Conservation (phyloP, 2,797 vertebrate genomes). For the Cirrhinus mrigala region DNA sequence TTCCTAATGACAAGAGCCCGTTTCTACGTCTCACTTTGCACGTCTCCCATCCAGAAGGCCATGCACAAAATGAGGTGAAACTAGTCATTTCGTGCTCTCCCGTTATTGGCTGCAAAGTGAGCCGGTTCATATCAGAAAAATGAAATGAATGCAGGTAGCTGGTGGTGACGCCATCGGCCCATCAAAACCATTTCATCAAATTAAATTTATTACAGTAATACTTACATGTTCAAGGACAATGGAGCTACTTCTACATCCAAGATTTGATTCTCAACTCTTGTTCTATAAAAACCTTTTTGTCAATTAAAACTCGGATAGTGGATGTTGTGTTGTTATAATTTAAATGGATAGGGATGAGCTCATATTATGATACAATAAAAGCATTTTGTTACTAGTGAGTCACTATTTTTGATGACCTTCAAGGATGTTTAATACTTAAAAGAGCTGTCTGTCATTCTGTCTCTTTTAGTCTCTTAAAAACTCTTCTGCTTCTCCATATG, state of each 20-base stretch:
- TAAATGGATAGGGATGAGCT: constrained; percentile 13
- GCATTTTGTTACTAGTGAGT: background rate
- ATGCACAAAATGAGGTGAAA: constrained; percentile 37
- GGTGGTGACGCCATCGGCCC: constrained; percentile 1
- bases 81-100: background rate
- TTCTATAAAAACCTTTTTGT: background rate
- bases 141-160: background rate
- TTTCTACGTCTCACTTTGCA: constrained; percentile 55
- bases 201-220: background rate
- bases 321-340: background rate
- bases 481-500: background rate
- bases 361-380: background rate
- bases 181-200: constrained; percentile 22
- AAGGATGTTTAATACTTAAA: background rate
- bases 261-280: background rate
- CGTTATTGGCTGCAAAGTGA: constrained; percentile 18
- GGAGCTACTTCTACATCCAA: background rate
- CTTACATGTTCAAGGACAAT: constrained; percentile 4
- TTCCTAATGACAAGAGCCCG: constrained; percentile 70
- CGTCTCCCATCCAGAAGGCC: constrained; percentile 48
- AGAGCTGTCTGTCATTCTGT: background rate
- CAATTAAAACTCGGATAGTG: background rate
- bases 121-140: background rate
- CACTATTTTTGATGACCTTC: background rate
- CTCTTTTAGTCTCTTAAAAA: background rate